Evolutionary conservation across 2,113 vertebrate species (phyloP).

Genomic region (Tympanuchus pallidicinctus): DNA sequence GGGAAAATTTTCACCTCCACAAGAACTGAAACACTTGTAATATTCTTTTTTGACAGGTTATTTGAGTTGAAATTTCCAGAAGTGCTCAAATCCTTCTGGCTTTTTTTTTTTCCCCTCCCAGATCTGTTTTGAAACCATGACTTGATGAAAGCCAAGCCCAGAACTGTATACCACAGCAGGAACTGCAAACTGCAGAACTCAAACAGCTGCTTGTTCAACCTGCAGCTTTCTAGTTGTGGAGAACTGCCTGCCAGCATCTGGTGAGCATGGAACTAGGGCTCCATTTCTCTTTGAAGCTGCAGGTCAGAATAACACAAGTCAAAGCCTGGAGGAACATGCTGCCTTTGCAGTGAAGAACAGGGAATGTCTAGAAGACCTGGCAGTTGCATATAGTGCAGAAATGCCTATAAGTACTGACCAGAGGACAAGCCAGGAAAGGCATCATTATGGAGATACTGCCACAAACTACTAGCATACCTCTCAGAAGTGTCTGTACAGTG

Average conservation of each 20-base stretch:
- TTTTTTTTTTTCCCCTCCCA: too few species aligned
- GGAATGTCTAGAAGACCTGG: background rate
- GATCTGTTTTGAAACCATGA: background rate
- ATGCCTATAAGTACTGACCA: too few species aligned
- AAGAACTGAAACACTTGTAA: background rate
- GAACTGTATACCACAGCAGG: background rate
- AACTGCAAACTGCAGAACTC: background rate
- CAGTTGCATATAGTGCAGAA: fast-evolving
- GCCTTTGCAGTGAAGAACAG: background rate
- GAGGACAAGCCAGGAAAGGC: background rate
- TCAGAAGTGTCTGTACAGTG: background rate
- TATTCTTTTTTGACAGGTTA: background rate
- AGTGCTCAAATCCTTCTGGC: background rate
- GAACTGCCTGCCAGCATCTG: background rate
- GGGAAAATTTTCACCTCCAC: background rate
- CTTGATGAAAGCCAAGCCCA: background rate
- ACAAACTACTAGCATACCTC: background rate
- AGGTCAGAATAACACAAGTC: background rate
- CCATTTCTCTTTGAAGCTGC: fast-evolving
- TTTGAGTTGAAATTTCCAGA: background rate
- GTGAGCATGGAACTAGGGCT: background rate
- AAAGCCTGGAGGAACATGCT: background rate
- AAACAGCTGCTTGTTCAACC: background rate
- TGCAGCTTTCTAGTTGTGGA: background rate
- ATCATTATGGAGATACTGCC: background rate